Evolutionary conservation across 2,888 invertebrate genomes (phyloP).

Genomic region (Eristalis pertinax): DNA sequence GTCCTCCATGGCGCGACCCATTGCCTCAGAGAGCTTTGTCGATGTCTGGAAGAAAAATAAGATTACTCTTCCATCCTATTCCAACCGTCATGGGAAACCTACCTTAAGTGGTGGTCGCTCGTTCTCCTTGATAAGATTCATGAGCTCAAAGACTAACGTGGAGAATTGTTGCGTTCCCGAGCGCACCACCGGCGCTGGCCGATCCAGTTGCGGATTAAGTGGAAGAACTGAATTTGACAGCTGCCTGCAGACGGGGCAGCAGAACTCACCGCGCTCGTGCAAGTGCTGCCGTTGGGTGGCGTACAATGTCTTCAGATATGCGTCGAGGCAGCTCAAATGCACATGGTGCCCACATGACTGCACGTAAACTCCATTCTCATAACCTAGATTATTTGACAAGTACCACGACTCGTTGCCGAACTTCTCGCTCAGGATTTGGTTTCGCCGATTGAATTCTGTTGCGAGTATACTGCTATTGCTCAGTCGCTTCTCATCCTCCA

Average conservation of each 20-base stretch:
- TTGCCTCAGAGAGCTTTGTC: slow-evolving; percentile 91
- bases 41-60: slow-evolving; percentile 82
- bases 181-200: slow-evolving; percentile 85
- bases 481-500: slow-evolving; percentile 84
- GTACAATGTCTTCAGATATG: slow-evolving; percentile 93
- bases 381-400: slow-evolving; percentile 89
- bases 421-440: slow-evolving; percentile 88
- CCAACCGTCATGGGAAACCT: background rate
- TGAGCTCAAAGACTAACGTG: slow-evolving; percentile 81
- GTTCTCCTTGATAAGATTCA: slow-evolving; percentile 86
- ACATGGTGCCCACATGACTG: slow-evolving; percentile 98
- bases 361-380: slow-evolving; percentile 96
- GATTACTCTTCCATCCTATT: background rate
- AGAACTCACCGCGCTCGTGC: slow-evolving; percentile 92
- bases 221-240: slow-evolving; percentile 95
- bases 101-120: slow-evolving; percentile 85
- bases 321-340: slow-evolving; percentile 95
- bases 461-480: slow-evolving; percentile 86
- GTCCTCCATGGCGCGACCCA: slow-evolving; percentile 96
- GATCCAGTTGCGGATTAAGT: slow-evolving; percentile 87
- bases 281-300: slow-evolving; percentile 89
- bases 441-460: slow-evolving; percentile 88
- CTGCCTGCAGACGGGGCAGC: slow-evolving; percentile 97
- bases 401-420: slow-evolving; percentile 92
- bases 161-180: slow-evolving; percentile 82